Evolutionary conservation across 2,797 vertebrate species (phyloP).

Genomic region (Micromesistius poutassou): DNA sequence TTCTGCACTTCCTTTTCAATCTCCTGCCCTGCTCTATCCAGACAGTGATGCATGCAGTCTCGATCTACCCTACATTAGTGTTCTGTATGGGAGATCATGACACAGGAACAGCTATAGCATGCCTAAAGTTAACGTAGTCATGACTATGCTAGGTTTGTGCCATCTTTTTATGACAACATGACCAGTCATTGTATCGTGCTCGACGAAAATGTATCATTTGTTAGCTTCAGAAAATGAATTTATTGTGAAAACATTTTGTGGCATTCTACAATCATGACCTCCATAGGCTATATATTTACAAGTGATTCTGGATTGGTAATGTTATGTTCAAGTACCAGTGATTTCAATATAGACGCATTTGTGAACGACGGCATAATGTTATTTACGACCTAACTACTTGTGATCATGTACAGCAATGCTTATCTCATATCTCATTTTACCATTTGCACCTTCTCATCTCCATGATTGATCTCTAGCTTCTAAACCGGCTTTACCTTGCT

Average conservation of each 20-base stretch:
- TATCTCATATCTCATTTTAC: slow-evolving; percentile 27
- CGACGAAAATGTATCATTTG: background rate
- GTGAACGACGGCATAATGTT: slow-evolving; percentile 32
- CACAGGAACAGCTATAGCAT: background rate
- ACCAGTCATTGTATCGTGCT: background rate
- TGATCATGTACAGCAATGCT: slow-evolving; percentile 24
- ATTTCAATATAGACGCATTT: slow-evolving; percentile 25
- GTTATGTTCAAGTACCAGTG: slow-evolving; percentile 44
- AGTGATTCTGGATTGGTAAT: slow-evolving; percentile 17
- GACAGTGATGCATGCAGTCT: too few relatives aligned
- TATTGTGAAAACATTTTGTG: slow-evolving; percentile 42
- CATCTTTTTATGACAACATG: background rate
- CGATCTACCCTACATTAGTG: background rate
- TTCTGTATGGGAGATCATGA: background rate
- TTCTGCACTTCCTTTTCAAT: slow-evolving; percentile 19
- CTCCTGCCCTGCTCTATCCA: slow-evolving; percentile 14
- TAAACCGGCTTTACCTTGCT: background rate
- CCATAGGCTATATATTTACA: slow-evolving; percentile 59
- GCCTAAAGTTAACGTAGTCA: background rate
- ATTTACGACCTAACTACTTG: slow-evolving; percentile 17
- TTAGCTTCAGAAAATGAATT: slow-evolving; percentile 60
- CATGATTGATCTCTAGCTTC: slow-evolving; percentile 10
- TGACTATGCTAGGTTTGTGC: too few relatives aligned
- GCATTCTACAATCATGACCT: slow-evolving; percentile 43
- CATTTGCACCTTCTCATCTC: slow-evolving; percentile 20